A percentile compares a stretch with the other conserved stretches of the same genome.
phyloP scores from a whole-genome alignment of 2,888 invertebrate genomes.

The Hylaea fasciaria region DNA sequence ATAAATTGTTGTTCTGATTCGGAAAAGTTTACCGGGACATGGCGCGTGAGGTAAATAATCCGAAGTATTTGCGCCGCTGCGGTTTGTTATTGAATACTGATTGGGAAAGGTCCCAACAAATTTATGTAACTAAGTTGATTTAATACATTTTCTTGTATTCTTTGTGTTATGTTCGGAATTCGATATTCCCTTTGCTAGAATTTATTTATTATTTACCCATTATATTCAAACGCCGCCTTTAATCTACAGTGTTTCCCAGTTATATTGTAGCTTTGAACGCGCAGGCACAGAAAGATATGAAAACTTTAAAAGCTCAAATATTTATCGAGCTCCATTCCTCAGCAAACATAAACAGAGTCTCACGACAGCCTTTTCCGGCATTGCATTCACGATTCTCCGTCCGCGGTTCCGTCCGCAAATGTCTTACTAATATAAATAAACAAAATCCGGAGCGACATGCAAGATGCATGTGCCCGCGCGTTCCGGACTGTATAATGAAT shows the following conservation, averaged over 20 bases:
- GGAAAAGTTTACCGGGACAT: conserved; percentile 33
- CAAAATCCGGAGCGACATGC: conserved; percentile 51
- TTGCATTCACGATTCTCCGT: conserved; percentile 36
- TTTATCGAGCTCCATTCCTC: conserved; percentile 17
- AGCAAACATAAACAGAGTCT: conserved; percentile 22
- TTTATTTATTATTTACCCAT: no score
- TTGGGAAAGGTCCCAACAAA: conserved; percentile 13
- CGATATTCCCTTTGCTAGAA: neutral
- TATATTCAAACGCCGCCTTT: no score
- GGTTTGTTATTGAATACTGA: conserved; percentile 22
- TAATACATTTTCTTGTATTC: conserved; percentile 12
- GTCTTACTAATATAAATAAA: conserved; percentile 48
- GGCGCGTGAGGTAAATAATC: conserved; percentile 28
- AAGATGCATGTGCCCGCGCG: conserved; percentile 52
- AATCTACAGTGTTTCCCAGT: neutral
- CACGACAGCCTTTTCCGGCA: conserved; percentile 31
- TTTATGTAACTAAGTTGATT: conserved; percentile 12
- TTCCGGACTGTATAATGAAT: conserved; percentile 52
- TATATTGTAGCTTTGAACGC: neutral
- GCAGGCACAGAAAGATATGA: conserved; percentile 11
- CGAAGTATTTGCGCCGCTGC: conserved; percentile 11
- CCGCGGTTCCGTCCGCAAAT: conserved; percentile 33
- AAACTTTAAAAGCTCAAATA: conserved; percentile 25
- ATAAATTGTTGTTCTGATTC: conserved; percentile 43
- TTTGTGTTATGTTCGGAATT: neutral